A percentile compares a stretch with the other conserved stretches of the same genome.
Evolutionary conservation across 2,113 vertebrate genomes (phyloP).

Genomic region (Vombatus ursinus): DNA sequence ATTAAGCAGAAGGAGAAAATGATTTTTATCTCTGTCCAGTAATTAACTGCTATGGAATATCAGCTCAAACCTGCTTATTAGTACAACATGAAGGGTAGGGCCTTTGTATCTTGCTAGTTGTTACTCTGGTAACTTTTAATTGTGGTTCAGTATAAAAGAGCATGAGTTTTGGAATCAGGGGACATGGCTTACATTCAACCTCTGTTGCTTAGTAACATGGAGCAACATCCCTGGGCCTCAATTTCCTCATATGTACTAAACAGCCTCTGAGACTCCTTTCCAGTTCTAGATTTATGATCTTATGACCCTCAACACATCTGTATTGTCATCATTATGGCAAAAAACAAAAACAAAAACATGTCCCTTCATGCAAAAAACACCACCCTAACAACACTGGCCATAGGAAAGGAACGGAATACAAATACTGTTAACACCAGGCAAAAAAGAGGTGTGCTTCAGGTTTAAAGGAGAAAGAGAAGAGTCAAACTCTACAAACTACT

Average conservation of each 20-base stretch:
- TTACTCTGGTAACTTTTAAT: not conserved
- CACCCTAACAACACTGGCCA: not conserved
- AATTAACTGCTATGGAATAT: not conserved
- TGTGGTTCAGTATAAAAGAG: not conserved
- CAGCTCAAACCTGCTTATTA: not conserved
- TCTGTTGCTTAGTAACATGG: not conserved
- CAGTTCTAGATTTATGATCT: not conserved
- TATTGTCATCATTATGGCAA: not conserved
- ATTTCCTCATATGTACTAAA: not conserved
- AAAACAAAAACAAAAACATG: not conserved
- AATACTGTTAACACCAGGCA: constrained; percentile 4
- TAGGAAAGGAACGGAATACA: not conserved
- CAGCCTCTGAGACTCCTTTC: not conserved
- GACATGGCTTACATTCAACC: not conserved
- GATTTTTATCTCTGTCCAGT: not conserved
- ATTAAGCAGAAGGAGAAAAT: not conserved
- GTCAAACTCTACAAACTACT: constrained; percentile 10
- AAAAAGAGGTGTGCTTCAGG: constrained; percentile 5
- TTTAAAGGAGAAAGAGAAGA: constrained; percentile 5
- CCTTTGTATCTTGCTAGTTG: not conserved
- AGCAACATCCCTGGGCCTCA: not conserved
- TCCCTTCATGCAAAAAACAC: not conserved
- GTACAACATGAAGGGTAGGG: not conserved
- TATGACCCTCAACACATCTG: not conserved
- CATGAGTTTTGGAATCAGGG: too few species aligned